These are phyloP conservation scores for Mongoloraphidia duomilia DNA, from an alignment of 2,888 invertebrate genomes.

Conservation along the genomic window DNA sequence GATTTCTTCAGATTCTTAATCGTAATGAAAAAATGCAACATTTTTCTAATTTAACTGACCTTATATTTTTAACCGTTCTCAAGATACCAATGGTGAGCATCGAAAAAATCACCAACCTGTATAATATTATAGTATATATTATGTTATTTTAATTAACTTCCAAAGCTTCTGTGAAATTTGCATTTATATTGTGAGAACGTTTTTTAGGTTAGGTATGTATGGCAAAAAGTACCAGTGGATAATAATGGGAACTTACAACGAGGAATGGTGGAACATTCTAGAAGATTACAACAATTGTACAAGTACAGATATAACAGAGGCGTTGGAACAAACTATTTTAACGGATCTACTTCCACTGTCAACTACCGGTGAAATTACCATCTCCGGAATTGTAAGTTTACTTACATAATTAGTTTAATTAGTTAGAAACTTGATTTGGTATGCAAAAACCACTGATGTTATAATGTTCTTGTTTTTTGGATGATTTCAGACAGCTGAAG, in stretches of 20 bases:
- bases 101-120: no score
- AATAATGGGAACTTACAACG: conserved; percentile 75
- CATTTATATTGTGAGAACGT: not conserved
- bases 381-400: conserved; percentile 72
- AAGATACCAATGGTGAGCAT: no score
- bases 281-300: conserved; percentile 51
- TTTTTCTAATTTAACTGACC: no score
- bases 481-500: conserved; percentile 64
- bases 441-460: not conserved
- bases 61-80: no score
- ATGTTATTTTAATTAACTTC: not conserved
- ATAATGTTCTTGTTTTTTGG: not conserved
- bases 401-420: not conserved
- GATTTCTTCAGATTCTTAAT: no score
- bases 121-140: not conserved
- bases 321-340: conserved; percentile 76
- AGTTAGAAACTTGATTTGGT: not conserved
- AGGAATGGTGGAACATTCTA: conserved; percentile 53
- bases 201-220: conserved; percentile 61
- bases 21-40: no score
- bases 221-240: conserved; percentile 93
- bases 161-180: not conserved
- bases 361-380: conserved; percentile 72
- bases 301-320: conserved; percentile 54
- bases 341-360: conserved; percentile 79